Evolutionary conservation across 2,797 vertebrate species (phyloP), one percentile per base, ranked within the genome.

Genomic region (Austrolebias charrua): DNA sequence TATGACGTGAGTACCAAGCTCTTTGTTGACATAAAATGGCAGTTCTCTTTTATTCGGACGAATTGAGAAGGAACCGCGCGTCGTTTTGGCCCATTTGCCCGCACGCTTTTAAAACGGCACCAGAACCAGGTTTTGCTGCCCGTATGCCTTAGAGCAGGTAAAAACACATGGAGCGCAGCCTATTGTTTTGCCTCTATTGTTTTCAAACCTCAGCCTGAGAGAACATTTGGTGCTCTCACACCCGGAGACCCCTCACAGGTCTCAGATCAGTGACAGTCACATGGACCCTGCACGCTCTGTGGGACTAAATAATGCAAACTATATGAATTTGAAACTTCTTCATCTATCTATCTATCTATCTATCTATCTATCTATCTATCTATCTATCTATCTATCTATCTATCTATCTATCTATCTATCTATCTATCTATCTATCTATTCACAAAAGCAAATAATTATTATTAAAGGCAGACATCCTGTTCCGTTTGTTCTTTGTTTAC

Each of bases 131-230:
- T 45, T 49, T 29, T 29, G 50, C 28, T 19, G 31, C 59, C 43
- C 52, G 42, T 38, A 16, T 62, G 60, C 60, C 35, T 81, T 46
- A 65, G 63, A 60, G 57, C 58, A 69, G 20, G n/a, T 12, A 11
- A 59, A 63, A 24, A 72, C 73, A 77, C 76, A 70, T 24, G 74
- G 71, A 76, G 69, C 11, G 55, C 19, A 46, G 53, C 46, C 63
- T 77, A 58, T 89, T 82, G 86, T 87, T 79, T 76, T 55, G 55
- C 49, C 44, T 73, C 88, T 75, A 65, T 88, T 89, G 86, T 89
- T 86, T 79, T 75, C 80, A 78, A 78, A 71, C 31, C 69, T 46
- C 50, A 38, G 60, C 45, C 65, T 20, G 18, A 42, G 48, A 63
- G 66, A 72, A 40, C 60, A 51, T 79, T 73, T 46, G 63, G 69